Percentiles rank a stretch among this genome's conserved stretches.
phyloP scores from a whole-genome alignment of 2,113 vertebrate genomes.

The Anseranas semipalmata region DNA sequence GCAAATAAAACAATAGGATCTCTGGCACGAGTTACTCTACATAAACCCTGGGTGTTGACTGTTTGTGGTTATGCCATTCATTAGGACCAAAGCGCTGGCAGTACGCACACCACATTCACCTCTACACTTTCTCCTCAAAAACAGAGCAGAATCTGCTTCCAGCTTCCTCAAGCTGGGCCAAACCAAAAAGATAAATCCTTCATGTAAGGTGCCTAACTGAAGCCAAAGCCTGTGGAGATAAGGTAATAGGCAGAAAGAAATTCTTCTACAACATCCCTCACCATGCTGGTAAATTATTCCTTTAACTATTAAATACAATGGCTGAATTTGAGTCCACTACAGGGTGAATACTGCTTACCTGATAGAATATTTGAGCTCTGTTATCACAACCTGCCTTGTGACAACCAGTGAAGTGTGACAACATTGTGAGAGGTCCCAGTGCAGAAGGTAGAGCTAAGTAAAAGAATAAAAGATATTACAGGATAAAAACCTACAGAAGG shows the following conservation, averaged over 20 bases:
- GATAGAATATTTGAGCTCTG: background rate
- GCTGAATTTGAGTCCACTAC: background rate
- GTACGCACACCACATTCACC: background rate
- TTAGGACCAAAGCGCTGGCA: background rate
- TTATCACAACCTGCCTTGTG: background rate
- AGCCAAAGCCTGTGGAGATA: background rate
- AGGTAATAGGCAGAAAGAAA: background rate
- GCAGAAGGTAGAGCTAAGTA: background rate
- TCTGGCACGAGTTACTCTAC: background rate
- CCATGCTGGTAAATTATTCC: background rate
- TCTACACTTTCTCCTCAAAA: background rate
- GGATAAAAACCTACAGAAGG: background rate
- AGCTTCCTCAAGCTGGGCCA: background rate
- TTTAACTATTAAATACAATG: background rate
- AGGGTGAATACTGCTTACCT: background rate
- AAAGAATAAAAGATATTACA: background rate
- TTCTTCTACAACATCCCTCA: background rate
- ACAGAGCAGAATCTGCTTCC: fast-evolving
- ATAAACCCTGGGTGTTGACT: background rate
- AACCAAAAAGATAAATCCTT: background rate
- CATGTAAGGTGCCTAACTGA: background rate
- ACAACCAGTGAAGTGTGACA: background rate
- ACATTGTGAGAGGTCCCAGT: background rate
- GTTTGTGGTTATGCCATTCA: background rate
- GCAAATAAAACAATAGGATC: background rate